phyloP scores from a whole-genome alignment of 2,113 vertebrate species.

The Chitala chitala region DNA sequence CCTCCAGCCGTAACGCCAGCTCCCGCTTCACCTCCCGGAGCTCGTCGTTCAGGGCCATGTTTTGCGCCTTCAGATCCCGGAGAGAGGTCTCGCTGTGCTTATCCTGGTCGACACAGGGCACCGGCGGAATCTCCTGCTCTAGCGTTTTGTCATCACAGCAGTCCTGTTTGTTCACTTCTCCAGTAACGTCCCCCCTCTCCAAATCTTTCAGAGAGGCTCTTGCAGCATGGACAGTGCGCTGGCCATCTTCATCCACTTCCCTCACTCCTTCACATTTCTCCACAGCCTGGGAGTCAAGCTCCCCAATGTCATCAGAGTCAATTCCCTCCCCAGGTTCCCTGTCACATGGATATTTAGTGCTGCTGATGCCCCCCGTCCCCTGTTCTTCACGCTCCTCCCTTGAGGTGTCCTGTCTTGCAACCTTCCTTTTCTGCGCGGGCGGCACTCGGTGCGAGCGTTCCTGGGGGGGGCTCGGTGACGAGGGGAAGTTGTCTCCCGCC shows the following conservation, averaged over 20 bases:
- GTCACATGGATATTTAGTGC: conserved; percentile 45
- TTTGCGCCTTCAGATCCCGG: conserved; percentile 50
- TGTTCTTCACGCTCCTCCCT: conserved; percentile 26
- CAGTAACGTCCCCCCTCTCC: conserved; percentile 26
- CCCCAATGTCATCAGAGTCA: conserved; percentile 56
- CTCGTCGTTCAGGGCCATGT: conserved; percentile 50
- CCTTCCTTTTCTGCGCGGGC: conserved; percentile 37
- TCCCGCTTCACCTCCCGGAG: conserved; percentile 49
- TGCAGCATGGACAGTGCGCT: neutral
- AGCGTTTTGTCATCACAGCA: conserved; percentile 5
- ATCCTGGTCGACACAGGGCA: neutral
- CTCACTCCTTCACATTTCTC: conserved; percentile 32
- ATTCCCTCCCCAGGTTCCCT: conserved; percentile 69
- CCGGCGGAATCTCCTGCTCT: neutral
- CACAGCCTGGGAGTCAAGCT: conserved; percentile 25
- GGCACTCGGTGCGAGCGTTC: conserved; percentile 27
- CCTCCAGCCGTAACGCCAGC: conserved; percentile 58
- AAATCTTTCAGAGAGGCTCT: conserved; percentile 23
- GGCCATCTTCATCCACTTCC: neutral
- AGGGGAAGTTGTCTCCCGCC: conserved; percentile 45
- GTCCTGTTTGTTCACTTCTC: neutral
- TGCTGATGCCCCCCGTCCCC: conserved; percentile 16
- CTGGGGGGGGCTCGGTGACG: conserved; percentile 17
- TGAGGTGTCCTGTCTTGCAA: conserved; percentile 24
- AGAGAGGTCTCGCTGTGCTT: neutral